Evolutionary conservation across 1,140 invertebrate species (phyloP), one percentile per base, ranked within the genome.

Genomic region (Nylanderia fulva): DNA sequence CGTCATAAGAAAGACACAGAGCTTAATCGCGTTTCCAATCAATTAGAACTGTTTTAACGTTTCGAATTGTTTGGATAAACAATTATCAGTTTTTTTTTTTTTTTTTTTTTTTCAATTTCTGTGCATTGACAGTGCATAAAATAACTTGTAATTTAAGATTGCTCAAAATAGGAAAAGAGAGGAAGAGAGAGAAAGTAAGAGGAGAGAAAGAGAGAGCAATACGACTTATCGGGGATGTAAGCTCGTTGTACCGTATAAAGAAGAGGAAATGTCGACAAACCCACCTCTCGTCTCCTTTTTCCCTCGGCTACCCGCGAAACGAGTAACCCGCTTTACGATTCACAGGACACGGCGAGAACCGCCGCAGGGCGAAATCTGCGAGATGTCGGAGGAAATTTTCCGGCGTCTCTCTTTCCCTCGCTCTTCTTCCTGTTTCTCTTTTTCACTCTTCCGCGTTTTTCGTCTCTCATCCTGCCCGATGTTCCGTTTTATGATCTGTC

Each of bases 291-390:
- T 8, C 61, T 68, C 39, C 21, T 15, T 29, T 42, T 48, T 9
- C 75, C 29, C 36, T 39, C 76, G 13, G 58, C 64, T 56, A 64
- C 84, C 54, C 66, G 84, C 66, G 79, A 80, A 85, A 89, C 87
- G 87, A 86, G 72, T 90, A 90, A 90, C 85, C 77, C 72, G 83
- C 77, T 87, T 90, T 85, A 74, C 80, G 88, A 89, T 88, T 82
- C 68, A 63, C 77, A 60, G 71, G 86, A 85, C 74, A 69, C 86
- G 61, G 45, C 79, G 45, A 45, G 29, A 52, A 52, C 60, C 39
- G 71, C 39, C 52, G 76, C 15, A 64, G 27, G 74, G 75, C 85
- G 75, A 84, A 89, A 89, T 86, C 88, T 84, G 79, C 24, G 84
- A 82, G 63, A 63, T 64, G 84, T 58, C 56, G 18, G 69, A 84